phyloP scores from a whole-genome alignment of 1,140 invertebrate genomes.

The Calephelis nemesis region DNA sequence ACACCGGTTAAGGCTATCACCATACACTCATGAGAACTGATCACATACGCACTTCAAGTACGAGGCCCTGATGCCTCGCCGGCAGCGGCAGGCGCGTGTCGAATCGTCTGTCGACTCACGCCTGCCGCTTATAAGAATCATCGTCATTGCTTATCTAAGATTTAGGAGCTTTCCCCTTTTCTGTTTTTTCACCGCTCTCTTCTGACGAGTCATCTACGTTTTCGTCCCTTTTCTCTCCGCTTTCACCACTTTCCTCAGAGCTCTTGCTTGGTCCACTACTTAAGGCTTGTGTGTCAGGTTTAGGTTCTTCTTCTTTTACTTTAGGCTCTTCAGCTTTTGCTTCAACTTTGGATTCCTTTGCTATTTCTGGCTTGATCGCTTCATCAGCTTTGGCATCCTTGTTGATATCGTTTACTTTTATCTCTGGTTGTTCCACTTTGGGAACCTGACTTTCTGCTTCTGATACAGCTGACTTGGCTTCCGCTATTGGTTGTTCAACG shows the following conservation, averaged over 20 bases:
- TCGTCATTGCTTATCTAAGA: constrained; percentile 52
- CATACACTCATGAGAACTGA: constrained; percentile 44
- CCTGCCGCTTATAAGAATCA: constrained; percentile 49
- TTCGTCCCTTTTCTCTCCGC: constrained; percentile 39
- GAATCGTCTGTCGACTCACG: constrained; percentile 69
- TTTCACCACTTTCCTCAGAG: constrained; percentile 54
- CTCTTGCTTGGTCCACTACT: constrained; percentile 44
- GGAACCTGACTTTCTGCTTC: constrained; percentile 21
- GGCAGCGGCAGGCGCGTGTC: constrained; percentile 66
- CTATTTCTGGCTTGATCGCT: not conserved
- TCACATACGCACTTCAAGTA: constrained; percentile 45
- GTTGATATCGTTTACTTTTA: constrained; percentile 24
- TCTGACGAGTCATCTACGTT: constrained; percentile 45
- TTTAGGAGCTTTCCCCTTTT: constrained; percentile 43
- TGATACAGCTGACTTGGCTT: constrained; percentile 35
- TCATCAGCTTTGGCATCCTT: constrained; percentile 24
- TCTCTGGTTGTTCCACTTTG: constrained; percentile 27
- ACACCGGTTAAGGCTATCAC: constrained; percentile 30
- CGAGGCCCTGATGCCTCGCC: constrained; percentile 27
- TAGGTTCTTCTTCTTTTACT: constrained; percentile 23
- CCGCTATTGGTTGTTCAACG: constrained; percentile 33
- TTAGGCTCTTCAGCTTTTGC: constrained; percentile 15
- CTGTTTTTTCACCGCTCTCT: constrained; percentile 45
- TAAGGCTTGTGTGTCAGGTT: constrained; percentile 39
- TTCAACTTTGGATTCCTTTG: constrained; percentile 4